Evolutionary conservation across 2,888 invertebrate genomes (phyloP), one percentile per base, ranked within the genome.

Genomic region (Drosophila fulvimacula): DNA sequence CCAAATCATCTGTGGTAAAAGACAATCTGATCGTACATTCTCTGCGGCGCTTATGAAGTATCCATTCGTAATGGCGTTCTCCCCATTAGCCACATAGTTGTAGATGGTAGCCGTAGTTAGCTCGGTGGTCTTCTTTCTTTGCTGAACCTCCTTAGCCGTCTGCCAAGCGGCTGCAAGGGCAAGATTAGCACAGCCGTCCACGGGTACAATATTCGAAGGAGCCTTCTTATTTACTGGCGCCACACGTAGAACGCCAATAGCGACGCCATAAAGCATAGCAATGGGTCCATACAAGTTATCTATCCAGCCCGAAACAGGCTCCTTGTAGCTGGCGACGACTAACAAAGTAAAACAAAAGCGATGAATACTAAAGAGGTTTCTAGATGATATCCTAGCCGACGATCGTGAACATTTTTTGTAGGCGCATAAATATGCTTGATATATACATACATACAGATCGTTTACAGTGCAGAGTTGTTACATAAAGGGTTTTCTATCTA

Each of bases 61-160:
- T 0, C 93, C 93, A 97, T 98, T 98, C 0, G 95, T 95, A 41
- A 98, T 92, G 0, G 95, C 95, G 90, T 97, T 97, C 66, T 96
- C 94, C 1, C 93, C 93, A 0, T 96, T 96, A 0, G 97, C 96
- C 1, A 97, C 96, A 92, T 95, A 97, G 93, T 98, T 98, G 93
- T 96, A 98, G 27, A 91, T 90, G 13, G 72, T 55, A 1, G 46
- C 1, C 7, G 42, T 5, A 6, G 27, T 5, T 27, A n/a, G 5
- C 11, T 3, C 27, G 17, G 11, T 3, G n/a, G 34, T 5, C n/a
- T 42, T 13, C 7, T 36, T 17, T 9, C 5, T 17, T 6, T 39
- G 24, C 11, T 52, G 48, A 1, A 17, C 2, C 1, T 67, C 55
- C 27, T 38, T 15, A 0, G 92, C 93, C 21, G 93, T 92, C 38